Base-by-base conservation (phyloP, 1,140 invertebrate genomes). In the Dreissena polymorpha region DNA sequence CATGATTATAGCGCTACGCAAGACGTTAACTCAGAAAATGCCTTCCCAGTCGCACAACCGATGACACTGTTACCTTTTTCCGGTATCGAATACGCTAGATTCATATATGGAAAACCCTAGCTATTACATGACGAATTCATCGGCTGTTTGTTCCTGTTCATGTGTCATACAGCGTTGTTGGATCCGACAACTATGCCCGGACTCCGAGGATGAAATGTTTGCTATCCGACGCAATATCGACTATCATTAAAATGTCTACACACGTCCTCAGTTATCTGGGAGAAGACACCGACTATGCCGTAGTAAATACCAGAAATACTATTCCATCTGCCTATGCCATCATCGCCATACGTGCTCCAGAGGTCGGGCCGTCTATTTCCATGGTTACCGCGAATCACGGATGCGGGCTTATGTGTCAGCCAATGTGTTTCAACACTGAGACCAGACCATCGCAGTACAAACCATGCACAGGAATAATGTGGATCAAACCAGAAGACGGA, bases 381-480 rank as follows among this genome's bases (percentile, higher is more conserved):
- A 55, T 73, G 13, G n/a, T 77, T n/a, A 50, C 75, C 50, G 75
- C 75, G 5, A 23, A 25, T 51, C 63, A 77, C 51, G n/a, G 27
- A 12, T 77, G 75, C 16, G 75, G 75, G 14, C 49, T n/a, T 23
- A 51, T 53, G 64, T 77, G 75, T 21, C 27, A 68, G 21, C 25
- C 64, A 13, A 23, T 29, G 49, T 77, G 75, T 67, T 23, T 39
- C 6, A 50, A 60, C 14, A 55, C 27, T 18, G 57, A 49, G 13
- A 49, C 57, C 49, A 21, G 16, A 65, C 23, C 8, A 39, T 2
- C 70, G 16, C 13, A 53, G 57, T 69, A 69, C 21, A 63, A 76
- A 25, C 74, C 74, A 76, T 76, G 74, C 51, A 12, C 55, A 23
- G 74, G 74, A 13, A 57, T 65, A 12, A 14, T 76, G 55, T 21